Evolutionary conservation across 1,140 invertebrate species (phyloP), one percentile per base, ranked within the genome.

Genomic region (Cepaea nemoralis): DNA sequence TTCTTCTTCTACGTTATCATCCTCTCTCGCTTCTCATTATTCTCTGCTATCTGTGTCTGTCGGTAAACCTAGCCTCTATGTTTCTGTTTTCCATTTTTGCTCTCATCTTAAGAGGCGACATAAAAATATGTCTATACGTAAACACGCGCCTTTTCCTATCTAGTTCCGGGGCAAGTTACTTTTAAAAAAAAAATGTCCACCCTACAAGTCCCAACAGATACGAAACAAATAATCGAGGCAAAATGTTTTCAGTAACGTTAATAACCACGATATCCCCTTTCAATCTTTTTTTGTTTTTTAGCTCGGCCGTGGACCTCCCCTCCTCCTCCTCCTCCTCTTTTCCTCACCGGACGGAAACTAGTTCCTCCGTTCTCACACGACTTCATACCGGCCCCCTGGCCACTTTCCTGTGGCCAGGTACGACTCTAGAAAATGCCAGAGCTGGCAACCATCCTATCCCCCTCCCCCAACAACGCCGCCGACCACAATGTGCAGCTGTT

Each of bases 401-500:
- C 35, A 1, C n/a, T 69, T 35, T 39, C 66, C 66, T 69, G 66
- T 73, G 70, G 70, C 37, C 70, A 73, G 24, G 39, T 39, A 42
- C 42, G 70, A 42, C 31, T 69, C 12, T 2, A 69, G 24, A 73
- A 39, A n/a, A 42, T 40, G 39, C 24, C 37, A 40, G 8, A n/a
- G n/a, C n/a, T n/a, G n/a, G n/a, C n/a, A n/a, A n/a, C n/a, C n/a
- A n/a, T n/a, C n/a, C n/a, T n/a, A n/a, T n/a, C n/a, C n/a, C n/a
- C n/a, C n/a, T n/a, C n/a, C n/a, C n/a, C n/a, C 40, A 73, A n/a
- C 39, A 42, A 16, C 3, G 37, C 37, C 37, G 12, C 33, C 37
- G 27, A 33, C 19, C 70, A 73, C 70, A 73, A 73, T 39, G 42
- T n/a, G 10, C 70, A 42, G 33, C 70, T 73, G 70, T 40, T 73